A percentile compares a stretch with the other conserved stretches of the same genome.
Evolutionary conservation across 2,888 invertebrate genomes (phyloP).

Genomic region (Parnassius apollo): DNA sequence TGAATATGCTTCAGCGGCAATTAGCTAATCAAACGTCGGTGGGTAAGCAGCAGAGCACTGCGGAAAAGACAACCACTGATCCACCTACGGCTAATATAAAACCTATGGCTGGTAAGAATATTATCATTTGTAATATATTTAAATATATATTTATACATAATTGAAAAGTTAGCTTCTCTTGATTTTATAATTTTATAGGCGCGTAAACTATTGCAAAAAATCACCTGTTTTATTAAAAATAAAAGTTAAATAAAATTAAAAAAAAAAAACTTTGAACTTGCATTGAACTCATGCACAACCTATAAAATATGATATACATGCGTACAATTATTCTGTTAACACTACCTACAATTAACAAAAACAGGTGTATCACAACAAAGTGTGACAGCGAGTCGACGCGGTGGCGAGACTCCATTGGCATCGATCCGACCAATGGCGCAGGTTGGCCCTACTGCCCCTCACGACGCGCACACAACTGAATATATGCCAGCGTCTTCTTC

Average conservation of each 20-base stretch:
- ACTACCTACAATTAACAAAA: background rate
- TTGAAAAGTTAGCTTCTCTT: too few relatives aligned
- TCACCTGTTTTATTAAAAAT: too few relatives aligned
- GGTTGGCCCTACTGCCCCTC: constrained; percentile 89
- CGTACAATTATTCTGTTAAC: too few relatives aligned
- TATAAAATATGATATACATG: background rate
- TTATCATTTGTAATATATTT: background rate
- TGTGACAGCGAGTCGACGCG: constrained; percentile 82
- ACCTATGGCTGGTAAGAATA: constrained; percentile 90
- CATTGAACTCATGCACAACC: constrained; percentile 23
- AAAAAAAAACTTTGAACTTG: too few relatives aligned
- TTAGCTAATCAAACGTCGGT: constrained; percentile 86
- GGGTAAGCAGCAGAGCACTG: constrained; percentile 81
- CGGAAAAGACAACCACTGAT: constrained; percentile 80
- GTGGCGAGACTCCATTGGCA: constrained; percentile 91
- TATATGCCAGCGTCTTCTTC: constrained; percentile 93
- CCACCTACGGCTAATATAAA: constrained; percentile 94
- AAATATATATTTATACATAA: constrained; percentile 32
- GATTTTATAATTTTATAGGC: too few relatives aligned
- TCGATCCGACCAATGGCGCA: constrained; percentile 95
- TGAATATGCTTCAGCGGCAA: constrained; percentile 85
- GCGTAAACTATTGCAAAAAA: too few relatives aligned
- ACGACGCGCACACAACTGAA: constrained; percentile 83
- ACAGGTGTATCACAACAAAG: constrained; percentile 72
- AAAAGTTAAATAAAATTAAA: too few relatives aligned